Percentiles rank a stretch among this genome's conserved stretches.
Evolutionary conservation across 2,797 vertebrate genomes (phyloP).

Genomic region (Microctenopoma steveboyesi): DNA sequence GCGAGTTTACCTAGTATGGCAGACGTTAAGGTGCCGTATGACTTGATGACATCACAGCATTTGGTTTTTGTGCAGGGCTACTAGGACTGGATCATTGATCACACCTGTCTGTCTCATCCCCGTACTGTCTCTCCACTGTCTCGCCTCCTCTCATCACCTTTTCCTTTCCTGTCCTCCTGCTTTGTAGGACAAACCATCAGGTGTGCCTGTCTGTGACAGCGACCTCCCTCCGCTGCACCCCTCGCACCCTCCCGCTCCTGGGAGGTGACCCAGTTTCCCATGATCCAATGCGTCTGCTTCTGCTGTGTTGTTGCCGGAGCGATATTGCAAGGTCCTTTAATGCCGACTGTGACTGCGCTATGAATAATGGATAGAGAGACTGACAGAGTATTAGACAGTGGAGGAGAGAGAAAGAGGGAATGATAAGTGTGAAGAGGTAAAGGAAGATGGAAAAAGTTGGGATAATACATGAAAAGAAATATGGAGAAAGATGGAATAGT

Average conservation of each 20-base stretch:
- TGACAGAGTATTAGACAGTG: slow-evolving; percentile 69
- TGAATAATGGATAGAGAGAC: slow-evolving; percentile 82
- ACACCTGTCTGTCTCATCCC: slow-evolving; percentile 11
- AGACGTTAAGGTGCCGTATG: no score
- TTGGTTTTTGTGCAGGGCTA: slow-evolving; percentile 12
- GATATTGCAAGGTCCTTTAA: slow-evolving; percentile 75
- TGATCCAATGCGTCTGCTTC: slow-evolving; percentile 77
- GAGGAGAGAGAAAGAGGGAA: slow-evolving; percentile 16
- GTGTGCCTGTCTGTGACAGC: slow-evolving; percentile 58
- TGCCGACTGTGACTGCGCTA: slow-evolving; percentile 76
- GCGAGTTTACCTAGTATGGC: no score
- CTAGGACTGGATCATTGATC: slow-evolving; percentile 37
- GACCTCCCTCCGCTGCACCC: slow-evolving; percentile 64
- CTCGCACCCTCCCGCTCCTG: slow-evolving; percentile 75
- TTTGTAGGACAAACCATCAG: slow-evolving; percentile 73
- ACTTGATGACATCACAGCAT: background rate
- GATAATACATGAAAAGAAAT: slow-evolving; percentile 11
- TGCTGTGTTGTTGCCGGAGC: slow-evolving; percentile 73
- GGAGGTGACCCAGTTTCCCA: slow-evolving; percentile 87
- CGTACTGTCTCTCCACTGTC: slow-evolving; percentile 15
- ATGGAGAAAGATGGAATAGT: background rate
- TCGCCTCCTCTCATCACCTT: slow-evolving; percentile 38
- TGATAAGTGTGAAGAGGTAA: slow-evolving; percentile 14
- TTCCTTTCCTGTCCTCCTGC: slow-evolving; percentile 44
- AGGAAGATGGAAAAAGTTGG: slow-evolving; percentile 16